Conservation (phyloP, 2,113 vertebrate genomes). For the Nestor notabilis region DNA sequence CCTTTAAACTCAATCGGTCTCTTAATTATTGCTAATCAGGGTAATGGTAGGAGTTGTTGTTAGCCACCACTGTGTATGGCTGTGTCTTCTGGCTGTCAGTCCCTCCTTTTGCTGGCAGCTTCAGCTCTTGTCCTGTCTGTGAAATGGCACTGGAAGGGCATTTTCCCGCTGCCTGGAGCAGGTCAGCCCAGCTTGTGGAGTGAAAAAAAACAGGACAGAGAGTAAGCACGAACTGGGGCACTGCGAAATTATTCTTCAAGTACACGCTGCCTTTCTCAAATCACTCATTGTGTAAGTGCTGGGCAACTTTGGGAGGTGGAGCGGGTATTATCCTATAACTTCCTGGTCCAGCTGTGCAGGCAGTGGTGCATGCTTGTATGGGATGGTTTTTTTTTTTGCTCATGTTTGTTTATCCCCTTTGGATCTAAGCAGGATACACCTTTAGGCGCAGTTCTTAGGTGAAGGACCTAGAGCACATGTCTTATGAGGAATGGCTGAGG, state of each 20-base stretch:
- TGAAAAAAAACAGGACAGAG: too few relatives aligned
- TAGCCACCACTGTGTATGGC: rapidly evolving
- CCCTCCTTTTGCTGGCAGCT: rapidly evolving
- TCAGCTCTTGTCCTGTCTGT: rapidly evolving
- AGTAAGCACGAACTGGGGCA: rapidly evolving
- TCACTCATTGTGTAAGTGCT: rapidly evolving
- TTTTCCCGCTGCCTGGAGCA: neutral
- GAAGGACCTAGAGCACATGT: neutral
- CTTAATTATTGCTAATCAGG: neutral
- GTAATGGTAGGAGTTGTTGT: neutral
- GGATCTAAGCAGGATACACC: neutral
- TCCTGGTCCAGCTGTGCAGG: neutral
- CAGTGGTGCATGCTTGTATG: rapidly evolving
- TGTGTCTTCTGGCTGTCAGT: neutral
- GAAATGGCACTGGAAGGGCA: rapidly evolving
- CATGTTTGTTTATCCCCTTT: neutral
- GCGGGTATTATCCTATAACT: neutral
- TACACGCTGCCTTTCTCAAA: neutral
- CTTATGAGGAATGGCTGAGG: neutral
- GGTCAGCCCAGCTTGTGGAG: neutral
- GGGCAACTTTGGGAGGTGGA: rapidly evolving
- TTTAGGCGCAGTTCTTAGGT: neutral
- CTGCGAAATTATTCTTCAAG: neutral
- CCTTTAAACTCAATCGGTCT: neutral
- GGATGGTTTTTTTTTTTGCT: neutral